A percentile compares a stretch with the other conserved stretches of the same genome.
phyloP scores from a whole-genome alignment of 2,113 vertebrate species.

The Zosterops pallidus region DNA sequence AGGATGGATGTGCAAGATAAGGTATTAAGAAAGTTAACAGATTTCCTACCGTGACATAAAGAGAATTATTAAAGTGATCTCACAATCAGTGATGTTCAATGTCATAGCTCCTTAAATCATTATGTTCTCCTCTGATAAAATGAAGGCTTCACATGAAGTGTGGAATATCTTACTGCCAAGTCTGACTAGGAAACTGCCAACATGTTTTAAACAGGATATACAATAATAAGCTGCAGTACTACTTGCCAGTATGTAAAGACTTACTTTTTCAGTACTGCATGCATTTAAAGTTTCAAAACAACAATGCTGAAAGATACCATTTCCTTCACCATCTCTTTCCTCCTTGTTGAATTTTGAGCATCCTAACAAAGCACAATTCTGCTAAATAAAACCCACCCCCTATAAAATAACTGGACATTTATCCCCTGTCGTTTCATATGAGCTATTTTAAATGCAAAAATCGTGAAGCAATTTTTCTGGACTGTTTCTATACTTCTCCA shows the following conservation, averaged over 20 bases:
- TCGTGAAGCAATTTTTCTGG: neutral
- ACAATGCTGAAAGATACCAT: neutral
- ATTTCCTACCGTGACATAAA: neutral
- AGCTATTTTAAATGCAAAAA: neutral
- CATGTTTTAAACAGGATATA: neutral
- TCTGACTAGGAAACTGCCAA: neutral
- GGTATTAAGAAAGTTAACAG: constrained; percentile 15
- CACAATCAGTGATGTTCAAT: constrained; percentile 5
- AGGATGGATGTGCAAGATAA: neutral
- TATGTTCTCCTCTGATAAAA: neutral
- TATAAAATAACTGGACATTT: neutral
- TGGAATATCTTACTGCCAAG: neutral
- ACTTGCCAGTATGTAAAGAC: neutral
- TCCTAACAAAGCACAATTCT: neutral
- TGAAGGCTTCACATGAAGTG: neutral
- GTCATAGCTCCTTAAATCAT: neutral
- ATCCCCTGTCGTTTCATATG: neutral
- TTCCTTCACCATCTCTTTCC: neutral
- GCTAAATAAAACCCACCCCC: neutral
- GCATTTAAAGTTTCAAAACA: neutral
- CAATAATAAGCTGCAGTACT: neutral
- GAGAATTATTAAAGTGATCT: constrained; percentile 34
- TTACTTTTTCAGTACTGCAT: neutral
- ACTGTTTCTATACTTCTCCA: neutral
- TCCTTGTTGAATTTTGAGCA: neutral